Evolutionary conservation across 2,888 invertebrate genomes (phyloP), one percentile per base, ranked within the genome.

Genomic region (Matsumyia berberina): DNA sequence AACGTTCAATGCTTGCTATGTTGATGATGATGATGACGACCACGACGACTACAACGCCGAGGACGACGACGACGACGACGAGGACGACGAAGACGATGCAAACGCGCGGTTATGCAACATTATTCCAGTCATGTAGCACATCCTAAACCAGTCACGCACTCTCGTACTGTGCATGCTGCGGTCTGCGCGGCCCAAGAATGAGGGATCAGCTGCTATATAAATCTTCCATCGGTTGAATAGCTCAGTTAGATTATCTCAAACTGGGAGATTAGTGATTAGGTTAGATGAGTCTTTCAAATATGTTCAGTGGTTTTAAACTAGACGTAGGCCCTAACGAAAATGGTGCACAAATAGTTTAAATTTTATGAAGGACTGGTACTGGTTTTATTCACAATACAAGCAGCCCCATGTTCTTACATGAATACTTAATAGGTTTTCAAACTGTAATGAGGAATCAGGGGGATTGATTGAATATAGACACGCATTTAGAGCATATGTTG

Each of bases 101-200:
- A 78, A 83, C 78, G 73, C 78, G 77, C 57, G 79, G 79, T 85
- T 85, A 85, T 85, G 85, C 79, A 85, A 85, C 85, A 76, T 85
- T 85, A 85, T 85, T 85, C 79, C 49, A 80, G 79, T 85, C 85
- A 85, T 85, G 85, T 85, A 80, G 79, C 85, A 76, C 79, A 85
- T 85, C 85, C 70, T 85, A 85, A 85, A 80, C 85, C 70, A 85
- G 85, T 85, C 85, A 85, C 85, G 79, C 85, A 85, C 85, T 80
- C 79, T 79, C 24, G 58, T 53, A 39, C 37, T 46, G 73, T 53
- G 83, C 72, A 79, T 74, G 85, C 85, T 74, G 85, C 69, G 74
- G 74, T 70, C 79, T 69, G 73, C 77, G 72, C 58, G 35, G 31
- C 42, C 62, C 17, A 76, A 66, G 72, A 62, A 73, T 79, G 69